Conservation (phyloP, 1,140 invertebrate species). For the Rhynchophorus ferrugineus region DNA sequence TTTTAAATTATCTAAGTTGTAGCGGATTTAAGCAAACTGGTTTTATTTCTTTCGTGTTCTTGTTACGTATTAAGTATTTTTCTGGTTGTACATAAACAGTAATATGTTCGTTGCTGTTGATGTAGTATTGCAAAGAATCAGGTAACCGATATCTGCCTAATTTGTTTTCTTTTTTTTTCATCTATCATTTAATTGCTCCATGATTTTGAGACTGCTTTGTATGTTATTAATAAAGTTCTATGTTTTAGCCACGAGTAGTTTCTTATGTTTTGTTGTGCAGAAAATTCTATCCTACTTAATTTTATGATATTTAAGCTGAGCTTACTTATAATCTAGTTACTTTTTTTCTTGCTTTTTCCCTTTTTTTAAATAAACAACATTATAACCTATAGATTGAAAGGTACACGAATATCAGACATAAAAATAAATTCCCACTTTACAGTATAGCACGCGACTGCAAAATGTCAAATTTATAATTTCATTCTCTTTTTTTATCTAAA, state of each 20-base stretch:
- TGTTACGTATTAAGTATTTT: slow-evolving; percentile 18
- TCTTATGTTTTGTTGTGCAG: slow-evolving; percentile 4
- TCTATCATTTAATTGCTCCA: slow-evolving; percentile 8
- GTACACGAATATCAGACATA: slow-evolving; percentile 38
- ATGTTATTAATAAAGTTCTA: background rate
- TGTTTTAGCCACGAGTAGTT: slow-evolving; percentile 13
- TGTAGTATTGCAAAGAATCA: slow-evolving; percentile 21
- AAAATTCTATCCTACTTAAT: slow-evolving; percentile 11
- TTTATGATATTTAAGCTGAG: slow-evolving; percentile 18
- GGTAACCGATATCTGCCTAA: slow-evolving; percentile 15
- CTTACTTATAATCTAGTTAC: slow-evolving; percentile 18
- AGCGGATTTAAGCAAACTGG: slow-evolving; percentile 6
- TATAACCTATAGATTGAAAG: slow-evolving; percentile 35
- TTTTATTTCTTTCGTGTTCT: slow-evolving; percentile 5
- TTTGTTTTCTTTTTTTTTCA: too few relatives aligned
- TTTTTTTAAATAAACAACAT: slow-evolving; percentile 34
- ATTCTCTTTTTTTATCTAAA: slow-evolving; percentile 28
- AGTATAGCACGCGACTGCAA: background rate
- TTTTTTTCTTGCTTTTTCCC: slow-evolving; percentile 27
- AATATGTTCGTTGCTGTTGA: slow-evolving; percentile 18
- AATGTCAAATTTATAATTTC: slow-evolving; percentile 7
- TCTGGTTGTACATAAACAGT: slow-evolving; percentile 15
- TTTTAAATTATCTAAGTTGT: slow-evolving; percentile 15
- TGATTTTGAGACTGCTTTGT: slow-evolving; percentile 3
- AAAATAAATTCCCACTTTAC: slow-evolving; percentile 13